Conservation (phyloP, 2,797 vertebrate species). For the Crenuchus spilurus region DNA sequence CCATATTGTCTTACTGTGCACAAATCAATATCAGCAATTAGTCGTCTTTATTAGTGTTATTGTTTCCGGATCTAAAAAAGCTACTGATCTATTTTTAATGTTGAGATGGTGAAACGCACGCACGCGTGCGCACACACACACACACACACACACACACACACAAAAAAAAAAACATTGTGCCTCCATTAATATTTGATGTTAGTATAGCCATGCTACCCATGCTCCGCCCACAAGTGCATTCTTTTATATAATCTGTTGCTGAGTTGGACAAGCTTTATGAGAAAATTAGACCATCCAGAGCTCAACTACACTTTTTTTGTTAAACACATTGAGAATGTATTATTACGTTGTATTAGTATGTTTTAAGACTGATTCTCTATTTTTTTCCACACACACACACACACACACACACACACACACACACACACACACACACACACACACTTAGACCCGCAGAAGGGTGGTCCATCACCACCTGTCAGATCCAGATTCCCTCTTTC, state of each 20-base stretch:
- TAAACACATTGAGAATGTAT: too few species aligned
- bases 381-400: too few species aligned
- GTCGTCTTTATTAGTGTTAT: constrained; percentile 41
- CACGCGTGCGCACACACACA: background rate
- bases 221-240: too few species aligned
- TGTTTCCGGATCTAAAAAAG: constrained; percentile 40
- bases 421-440: constrained; percentile 35
- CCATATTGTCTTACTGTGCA: constrained; percentile 37
- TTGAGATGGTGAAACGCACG: background rate
- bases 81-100: constrained; percentile 53
- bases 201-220: too few species aligned
- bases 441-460: constrained; percentile 55
- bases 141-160: background rate
- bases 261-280: too few species aligned
- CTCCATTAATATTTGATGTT: too few species aligned
- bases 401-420: constrained; percentile 55
- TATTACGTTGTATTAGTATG: too few species aligned
- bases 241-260: too few species aligned
- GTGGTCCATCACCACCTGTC: constrained; percentile 72
- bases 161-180: background rate
- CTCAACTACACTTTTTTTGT: too few species aligned
- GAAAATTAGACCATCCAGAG: too few species aligned
- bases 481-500: constrained; percentile 50
- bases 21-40: constrained; percentile 49
- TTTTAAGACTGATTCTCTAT: too few species aligned